These are phyloP conservation scores for Typhlomys cinereus DNA, from an alignment of 2,113 vertebrate species.

Conservation along the genomic window DNA sequence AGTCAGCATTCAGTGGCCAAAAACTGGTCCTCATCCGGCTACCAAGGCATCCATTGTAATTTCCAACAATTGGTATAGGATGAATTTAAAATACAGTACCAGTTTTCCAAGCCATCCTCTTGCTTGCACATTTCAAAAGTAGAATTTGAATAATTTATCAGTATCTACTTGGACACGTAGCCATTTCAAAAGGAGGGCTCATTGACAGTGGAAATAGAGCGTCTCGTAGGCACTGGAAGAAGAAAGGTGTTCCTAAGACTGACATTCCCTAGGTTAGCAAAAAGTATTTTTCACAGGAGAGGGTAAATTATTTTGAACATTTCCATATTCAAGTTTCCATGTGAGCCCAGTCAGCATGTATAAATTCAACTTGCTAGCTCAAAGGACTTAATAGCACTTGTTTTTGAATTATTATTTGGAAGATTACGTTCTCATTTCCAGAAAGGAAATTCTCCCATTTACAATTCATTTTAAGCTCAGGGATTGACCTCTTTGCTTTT, in stretches of 20 bases:
- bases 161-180: slow-evolving; percentile 42
- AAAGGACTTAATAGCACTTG: background rate
- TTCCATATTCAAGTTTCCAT: slow-evolving; percentile 27
- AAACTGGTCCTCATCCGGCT: slow-evolving; percentile 27
- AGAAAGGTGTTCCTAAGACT: slow-evolving; percentile 18
- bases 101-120: slow-evolving; percentile 33
- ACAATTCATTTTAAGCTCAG: background rate
- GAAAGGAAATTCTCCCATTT: slow-evolving; percentile 27
- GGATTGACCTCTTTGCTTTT: background rate
- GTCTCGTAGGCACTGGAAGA: slow-evolving; percentile 6
- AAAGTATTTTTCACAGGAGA: slow-evolving; percentile 29
- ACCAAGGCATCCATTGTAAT: slow-evolving; percentile 9
- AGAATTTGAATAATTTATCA: slow-evolving; percentile 50
- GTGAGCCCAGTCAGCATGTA: slow-evolving; percentile 22
- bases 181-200: slow-evolving; percentile 29
- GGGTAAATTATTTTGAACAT: slow-evolving; percentile 41
- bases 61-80: slow-evolving; percentile 31
- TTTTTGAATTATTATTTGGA: slow-evolving; percentile 51
- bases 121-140: slow-evolving; percentile 48
- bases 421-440: background rate
- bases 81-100: slow-evolving; percentile 50
- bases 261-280: slow-evolving; percentile 18
- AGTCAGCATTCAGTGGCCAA: slow-evolving; percentile 48
- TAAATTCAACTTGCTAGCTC: slow-evolving; percentile 40
- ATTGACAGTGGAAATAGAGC: slow-evolving; percentile 9